phyloP scores from a whole-genome alignment of 2,113 vertebrate species.

The Morone saxatilis region DNA sequence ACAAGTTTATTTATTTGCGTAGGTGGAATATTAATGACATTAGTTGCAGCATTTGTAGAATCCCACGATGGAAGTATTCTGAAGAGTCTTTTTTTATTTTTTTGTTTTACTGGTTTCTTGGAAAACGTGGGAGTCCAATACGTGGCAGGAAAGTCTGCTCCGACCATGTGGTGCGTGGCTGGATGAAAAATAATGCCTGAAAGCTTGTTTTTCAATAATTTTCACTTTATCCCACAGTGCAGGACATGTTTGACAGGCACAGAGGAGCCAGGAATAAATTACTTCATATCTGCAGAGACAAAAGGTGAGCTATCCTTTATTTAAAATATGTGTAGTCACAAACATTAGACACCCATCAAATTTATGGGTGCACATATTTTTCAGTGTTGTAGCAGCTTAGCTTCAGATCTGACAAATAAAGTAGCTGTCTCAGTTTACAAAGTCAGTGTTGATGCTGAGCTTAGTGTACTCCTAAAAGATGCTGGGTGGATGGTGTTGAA shows the following conservation, averaged over 20 bases:
- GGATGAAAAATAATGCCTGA: background rate
- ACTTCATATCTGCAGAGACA: conserved; percentile 40
- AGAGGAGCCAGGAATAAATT: conserved; percentile 44
- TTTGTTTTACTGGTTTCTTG: background rate
- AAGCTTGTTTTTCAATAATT: conserved; percentile 39
- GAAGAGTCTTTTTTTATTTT: background rate
- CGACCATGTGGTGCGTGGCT: background rate
- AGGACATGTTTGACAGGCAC: conserved; percentile 42
- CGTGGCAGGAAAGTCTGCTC: background rate
- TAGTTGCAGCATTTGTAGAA: background rate
- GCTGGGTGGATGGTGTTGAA: background rate
- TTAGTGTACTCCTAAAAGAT: background rate
- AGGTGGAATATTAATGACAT: background rate
- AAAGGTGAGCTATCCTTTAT: conserved; percentile 48
- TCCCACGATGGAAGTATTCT: background rate
- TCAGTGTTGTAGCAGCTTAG: conserved; percentile 9
- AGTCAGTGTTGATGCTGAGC: background rate
- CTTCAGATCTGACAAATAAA: conserved; percentile 22
- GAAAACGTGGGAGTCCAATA: background rate
- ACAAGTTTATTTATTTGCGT: background rate
- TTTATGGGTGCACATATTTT: conserved; percentile 21
- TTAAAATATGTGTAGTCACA: conserved; percentile 44
- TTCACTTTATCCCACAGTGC: conserved; percentile 31
- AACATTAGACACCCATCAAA: conserved; percentile 27
- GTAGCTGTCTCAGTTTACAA: background rate